Base-by-base conservation (phyloP, 2,888 invertebrate species). In the Elysia crispata region DNA sequence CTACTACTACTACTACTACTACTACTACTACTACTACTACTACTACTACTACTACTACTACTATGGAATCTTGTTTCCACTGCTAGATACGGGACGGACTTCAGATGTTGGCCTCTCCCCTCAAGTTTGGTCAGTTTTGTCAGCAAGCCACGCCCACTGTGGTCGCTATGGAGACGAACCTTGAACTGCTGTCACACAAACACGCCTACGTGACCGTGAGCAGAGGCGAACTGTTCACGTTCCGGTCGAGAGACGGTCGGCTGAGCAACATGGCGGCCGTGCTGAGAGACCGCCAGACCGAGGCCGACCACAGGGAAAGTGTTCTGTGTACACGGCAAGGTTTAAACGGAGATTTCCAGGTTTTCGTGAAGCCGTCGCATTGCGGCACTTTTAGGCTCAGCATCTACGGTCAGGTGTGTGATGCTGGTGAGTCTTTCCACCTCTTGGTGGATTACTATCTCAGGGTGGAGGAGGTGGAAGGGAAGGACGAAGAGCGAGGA, bases 171-270 rank as follows among this genome's bases (percentile, higher is more conserved):
- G 60, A 60, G 23, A 23, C 60, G 23, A 18, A 18, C 20, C 60
- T 60, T 15, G 60, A 60, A 18, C 60, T 60, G n/a, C 23, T 23
- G n/a, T 60, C 60, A 15, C 60, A 60, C 60, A 23, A 20, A 23
- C 60, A 60, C 23, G 60, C 60, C 20, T 23, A 60, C 60, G 60
- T 60, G n/a, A 60, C 60, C 3, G 60, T 60, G 60, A 60, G 23
- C 60, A 60, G 60, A 23, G 60, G 60, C 23, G 60, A 60, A 18
- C 60, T 20, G 3, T 60, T 60, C 23, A 5, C 60, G n/a, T 60
- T 60, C 60, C 20, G 23, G 60, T 60, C 8, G 3, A 20, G 6
- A 23, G 60, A 60, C 6, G 41, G 41, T 41, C 41, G 41, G 41
- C 60, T 60, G 60, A 60, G 60, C 23, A 23, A 60, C 60, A 23